Conservation (phyloP, 2,888 invertebrate genomes). For the Anarsia innoxiella region DNA sequence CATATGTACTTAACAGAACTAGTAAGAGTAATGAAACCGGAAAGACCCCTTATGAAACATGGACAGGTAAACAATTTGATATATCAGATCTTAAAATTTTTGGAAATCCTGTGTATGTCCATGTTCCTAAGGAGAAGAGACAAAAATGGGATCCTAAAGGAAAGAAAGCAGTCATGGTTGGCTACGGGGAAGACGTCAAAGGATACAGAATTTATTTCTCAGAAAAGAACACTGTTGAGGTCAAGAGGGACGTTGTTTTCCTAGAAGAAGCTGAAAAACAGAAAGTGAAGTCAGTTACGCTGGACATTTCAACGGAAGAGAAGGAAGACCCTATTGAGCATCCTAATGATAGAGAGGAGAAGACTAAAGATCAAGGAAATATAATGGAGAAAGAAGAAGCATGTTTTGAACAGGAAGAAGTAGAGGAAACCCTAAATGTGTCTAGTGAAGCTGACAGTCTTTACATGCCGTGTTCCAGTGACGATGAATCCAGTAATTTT, state of each 20-base stretch:
- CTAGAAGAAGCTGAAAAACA: slow-evolving; percentile 2
- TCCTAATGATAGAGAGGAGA: not conserved
- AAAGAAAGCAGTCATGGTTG: slow-evolving; percentile 17
- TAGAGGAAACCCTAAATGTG: not conserved
- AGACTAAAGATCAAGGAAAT: too few species aligned
- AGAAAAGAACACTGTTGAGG: slow-evolving; percentile 14
- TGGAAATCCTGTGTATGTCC: slow-evolving; percentile 15
- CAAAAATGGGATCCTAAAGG: slow-evolving; percentile 13
- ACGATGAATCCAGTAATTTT: not conserved
- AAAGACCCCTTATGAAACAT: slow-evolving; percentile 18
- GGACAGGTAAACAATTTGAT: slow-evolving; percentile 13
- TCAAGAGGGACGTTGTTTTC: slow-evolving; percentile 16
- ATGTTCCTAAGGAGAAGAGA: slow-evolving; percentile 14
- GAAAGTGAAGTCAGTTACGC: not conserved
- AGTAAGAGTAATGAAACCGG: slow-evolving; percentile 14
- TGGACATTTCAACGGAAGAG: too few species aligned
- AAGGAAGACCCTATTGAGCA: too few species aligned
- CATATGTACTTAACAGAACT: slow-evolving; percentile 17
- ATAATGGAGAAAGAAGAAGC: too few species aligned
- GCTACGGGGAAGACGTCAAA: slow-evolving; percentile 17
- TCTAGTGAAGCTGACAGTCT: not conserved
- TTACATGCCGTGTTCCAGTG: not conserved
- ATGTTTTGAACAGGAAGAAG: too few species aligned
- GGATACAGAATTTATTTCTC: slow-evolving; percentile 17
- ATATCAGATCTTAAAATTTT: slow-evolving; percentile 14